These are phyloP conservation scores for Nothobranchius kuhntae DNA, from an alignment of 2,113 vertebrate genomes.

Conservation along the genomic window DNA sequence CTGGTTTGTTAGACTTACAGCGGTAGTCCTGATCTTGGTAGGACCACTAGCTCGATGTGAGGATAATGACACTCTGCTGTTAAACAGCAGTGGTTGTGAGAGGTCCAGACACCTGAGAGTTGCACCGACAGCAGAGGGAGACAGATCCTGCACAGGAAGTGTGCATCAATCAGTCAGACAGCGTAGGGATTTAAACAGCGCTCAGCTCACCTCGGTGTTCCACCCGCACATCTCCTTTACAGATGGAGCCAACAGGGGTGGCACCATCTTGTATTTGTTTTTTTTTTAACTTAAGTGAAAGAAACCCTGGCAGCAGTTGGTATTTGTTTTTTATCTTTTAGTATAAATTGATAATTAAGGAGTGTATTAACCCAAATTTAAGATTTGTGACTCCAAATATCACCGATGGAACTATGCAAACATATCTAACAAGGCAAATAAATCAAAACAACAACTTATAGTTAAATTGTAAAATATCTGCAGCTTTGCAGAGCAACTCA, in stretches of 20 bases:
- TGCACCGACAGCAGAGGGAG: conserved; percentile 39
- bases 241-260: conserved; percentile 52
- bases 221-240: conserved; percentile 59
- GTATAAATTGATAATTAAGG: too few relatives aligned
- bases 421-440: too few relatives aligned
- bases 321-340: background rate
- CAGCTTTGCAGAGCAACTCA: too few relatives aligned
- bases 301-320: background rate
- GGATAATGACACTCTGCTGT: background rate
- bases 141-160: conserved; percentile 56
- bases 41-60: background rate
- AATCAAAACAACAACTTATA: too few relatives aligned
- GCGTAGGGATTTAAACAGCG: conserved; percentile 52
- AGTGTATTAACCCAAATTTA: too few relatives aligned
- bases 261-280: background rate
- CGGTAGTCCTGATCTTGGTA: too few relatives aligned
- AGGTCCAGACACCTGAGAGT: conserved; percentile 52
- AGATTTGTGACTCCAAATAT: too few relatives aligned
- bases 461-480: too few relatives aligned
- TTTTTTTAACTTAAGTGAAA: conserved; percentile 6
- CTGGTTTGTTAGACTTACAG: too few relatives aligned
- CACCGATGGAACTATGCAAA: too few relatives aligned
- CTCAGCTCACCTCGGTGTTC: conserved; percentile 46
- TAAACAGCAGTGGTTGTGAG: conserved; percentile 1
- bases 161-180: conserved; percentile 69